phyloP scores from a whole-genome alignment of 2,888 invertebrate species.

The Pemphredon lugubris region DNA sequence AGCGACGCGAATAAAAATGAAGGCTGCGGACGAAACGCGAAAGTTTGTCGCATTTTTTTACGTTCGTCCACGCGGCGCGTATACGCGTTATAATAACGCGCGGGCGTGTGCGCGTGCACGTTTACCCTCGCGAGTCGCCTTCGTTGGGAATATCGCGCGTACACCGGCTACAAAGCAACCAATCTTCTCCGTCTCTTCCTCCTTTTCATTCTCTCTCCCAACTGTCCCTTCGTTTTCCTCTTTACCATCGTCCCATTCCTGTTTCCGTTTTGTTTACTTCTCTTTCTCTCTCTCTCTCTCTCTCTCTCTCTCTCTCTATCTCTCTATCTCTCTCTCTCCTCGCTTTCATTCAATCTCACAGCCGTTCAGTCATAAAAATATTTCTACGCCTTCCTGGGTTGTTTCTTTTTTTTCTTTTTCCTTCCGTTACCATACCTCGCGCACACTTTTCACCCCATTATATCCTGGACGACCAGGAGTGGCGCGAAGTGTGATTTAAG shows the following conservation, averaged over 20 bases:
- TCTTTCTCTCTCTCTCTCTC: neutral
- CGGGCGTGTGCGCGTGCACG: slow-evolving; percentile 24
- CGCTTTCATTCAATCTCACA: slow-evolving; percentile 50
- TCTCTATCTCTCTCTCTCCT: slow-evolving; percentile 23
- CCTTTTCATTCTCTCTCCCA: slow-evolving; percentile 29
- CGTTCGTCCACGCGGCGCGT: slow-evolving; percentile 47
- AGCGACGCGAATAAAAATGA: slow-evolving; percentile 62
- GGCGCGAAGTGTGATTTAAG: slow-evolving; percentile 78
- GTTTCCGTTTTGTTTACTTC: neutral
- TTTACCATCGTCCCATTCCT: neutral
- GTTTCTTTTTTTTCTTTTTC: slow-evolving; percentile 48
- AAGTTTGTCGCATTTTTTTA: slow-evolving; percentile 79
- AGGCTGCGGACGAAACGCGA: slow-evolving; percentile 65
- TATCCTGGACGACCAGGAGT: slow-evolving; percentile 47
- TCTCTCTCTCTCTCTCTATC: slow-evolving; percentile 5
- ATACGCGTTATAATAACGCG: neutral
- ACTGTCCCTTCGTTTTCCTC: neutral
- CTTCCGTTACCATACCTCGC: slow-evolving; percentile 45
- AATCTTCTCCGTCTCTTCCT: slow-evolving; percentile 47
- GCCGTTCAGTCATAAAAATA: slow-evolving; percentile 76
- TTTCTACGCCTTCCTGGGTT: slow-evolving; percentile 74
- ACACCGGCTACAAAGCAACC: slow-evolving; percentile 52
- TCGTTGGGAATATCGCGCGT: slow-evolving; percentile 49
- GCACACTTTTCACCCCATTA: slow-evolving; percentile 52
- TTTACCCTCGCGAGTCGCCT: slow-evolving; percentile 49